Base-by-base conservation (phyloP, 1,140 invertebrate genomes). In the Pristionchus pacificus region DNA sequence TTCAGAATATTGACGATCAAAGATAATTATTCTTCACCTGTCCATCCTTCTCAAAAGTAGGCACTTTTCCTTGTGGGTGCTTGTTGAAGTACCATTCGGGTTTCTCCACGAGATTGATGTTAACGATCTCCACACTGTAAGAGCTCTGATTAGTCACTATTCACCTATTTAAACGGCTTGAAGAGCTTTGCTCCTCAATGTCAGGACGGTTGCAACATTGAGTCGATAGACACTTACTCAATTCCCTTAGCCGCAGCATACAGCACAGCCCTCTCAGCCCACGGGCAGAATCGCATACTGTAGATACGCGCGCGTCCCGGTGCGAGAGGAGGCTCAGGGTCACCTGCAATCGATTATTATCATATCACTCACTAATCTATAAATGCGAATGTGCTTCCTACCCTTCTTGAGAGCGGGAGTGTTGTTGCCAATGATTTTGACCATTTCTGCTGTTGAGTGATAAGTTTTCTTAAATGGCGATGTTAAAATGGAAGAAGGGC, bases 251-350 rank as follows among this genome's bases (percentile, higher is more conserved):
- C 90, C 72, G 90, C 89, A 10, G 94, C 84, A 1, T 93, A 90
- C 2, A 95, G 87, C 73, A 92, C 87, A 27, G 91, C 89, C 70
- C 93, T 87, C 80, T 95, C 90, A 0, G 92, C 91, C 81, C 89
- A 96, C 0, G 93, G 93, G 83, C 93, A 95, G 84, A 91, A 94
- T 73, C 91, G 87, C 91, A 91, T 95, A 65, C 89, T 92, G 82
- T 93, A 95, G 0, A 94, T 83, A 0, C 92, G 88, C 49, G 93
- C 78, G 81, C 89, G 90, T 3, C 89, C 91, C 74, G 86, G 84
- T 30, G 86, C 81, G 0, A 88, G n/a, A n/a, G n/a, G n/a, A n/a
- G n/a, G n/a, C n/a, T n/a, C n/a, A n/a, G n/a, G n/a, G n/a, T n/a
- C n/a, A n/a, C n/a, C n/a, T n/a, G n/a, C n/a, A n/a, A n/a, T n/a